phyloP scores from a whole-genome alignment of 2,797 vertebrate species.

The Tragelaphus eurycerus region DNA sequence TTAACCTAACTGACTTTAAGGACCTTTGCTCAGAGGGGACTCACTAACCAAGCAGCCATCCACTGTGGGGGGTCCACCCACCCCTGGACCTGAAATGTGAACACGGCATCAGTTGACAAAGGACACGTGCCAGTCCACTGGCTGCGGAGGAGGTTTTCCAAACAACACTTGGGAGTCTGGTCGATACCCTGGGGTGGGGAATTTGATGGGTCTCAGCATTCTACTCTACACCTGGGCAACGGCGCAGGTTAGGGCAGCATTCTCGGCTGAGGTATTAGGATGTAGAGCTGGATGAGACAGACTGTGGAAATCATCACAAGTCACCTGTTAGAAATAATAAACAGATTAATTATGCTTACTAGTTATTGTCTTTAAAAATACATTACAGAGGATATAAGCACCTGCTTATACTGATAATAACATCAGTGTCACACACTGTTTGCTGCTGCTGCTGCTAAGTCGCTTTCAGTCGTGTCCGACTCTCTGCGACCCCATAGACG shows the following conservation, averaged over 20 bases:
- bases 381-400: not conserved
- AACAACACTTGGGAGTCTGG: not conserved
- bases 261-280: not conserved
- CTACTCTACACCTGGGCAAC: not conserved
- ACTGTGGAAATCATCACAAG: not conserved
- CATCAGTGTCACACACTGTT: not conserved
- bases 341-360: not conserved
- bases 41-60: not conserved
- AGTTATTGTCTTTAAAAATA: not conserved
- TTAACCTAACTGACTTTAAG: not conserved
- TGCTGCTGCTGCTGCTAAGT: not conserved
- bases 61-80: not conserved
- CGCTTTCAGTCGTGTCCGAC: too few species aligned
- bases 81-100: not conserved
- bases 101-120: not conserved
- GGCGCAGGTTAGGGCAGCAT: not conserved
- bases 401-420: not conserved
- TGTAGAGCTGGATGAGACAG: not conserved
- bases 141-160: not conserved
- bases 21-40: not conserved
- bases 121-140: not conserved
- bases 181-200: not conserved
- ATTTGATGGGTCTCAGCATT: not conserved
- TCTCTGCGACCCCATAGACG: too few species aligned
- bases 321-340: not conserved